These are phyloP conservation scores for Brienomyrus longianalis DNA, from an alignment of 2,113 vertebrate species.

Conservation along the genomic window DNA sequence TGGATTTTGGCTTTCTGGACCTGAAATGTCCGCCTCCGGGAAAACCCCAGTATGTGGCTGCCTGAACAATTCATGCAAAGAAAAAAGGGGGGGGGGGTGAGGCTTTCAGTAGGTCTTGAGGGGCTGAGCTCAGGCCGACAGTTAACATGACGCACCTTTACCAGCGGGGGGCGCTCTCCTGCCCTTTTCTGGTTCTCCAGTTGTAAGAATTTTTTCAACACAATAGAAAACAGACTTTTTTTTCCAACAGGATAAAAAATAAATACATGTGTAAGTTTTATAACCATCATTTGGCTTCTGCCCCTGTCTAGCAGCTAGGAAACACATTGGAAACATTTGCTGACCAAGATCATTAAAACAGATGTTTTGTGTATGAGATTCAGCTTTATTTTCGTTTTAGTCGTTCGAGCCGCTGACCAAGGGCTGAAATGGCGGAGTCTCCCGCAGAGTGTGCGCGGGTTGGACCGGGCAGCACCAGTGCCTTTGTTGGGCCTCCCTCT, in stretches of 20 bases:
- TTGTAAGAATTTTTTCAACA: not conserved
- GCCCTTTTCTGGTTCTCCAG: not conserved
- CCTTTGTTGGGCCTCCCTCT: not conserved
- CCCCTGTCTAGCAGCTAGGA: not conserved
- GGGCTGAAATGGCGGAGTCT: not conserved
- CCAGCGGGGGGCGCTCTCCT: not conserved
- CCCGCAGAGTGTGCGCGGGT: not conserved
- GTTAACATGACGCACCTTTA: not conserved
- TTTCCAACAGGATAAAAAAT: not conserved
- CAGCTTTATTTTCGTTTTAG: not conserved
- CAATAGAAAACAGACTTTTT: not conserved
- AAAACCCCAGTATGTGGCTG: not conserved
- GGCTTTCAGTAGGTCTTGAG: not conserved
- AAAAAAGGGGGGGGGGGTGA: not conserved
- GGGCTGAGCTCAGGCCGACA: not conserved
- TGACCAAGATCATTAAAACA: not conserved
- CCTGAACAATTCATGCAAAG: not conserved
- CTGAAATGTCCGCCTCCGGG: no score
- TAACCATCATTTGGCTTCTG: not conserved
- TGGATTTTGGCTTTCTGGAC: no score
- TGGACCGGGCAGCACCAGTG: not conserved
- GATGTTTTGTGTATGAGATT: not conserved
- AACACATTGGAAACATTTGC: not conserved
- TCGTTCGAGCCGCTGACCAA: not conserved
- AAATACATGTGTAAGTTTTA: not conserved